These are phyloP conservation scores for Hyles euphorbiae DNA, from an alignment of 1,140 invertebrate genomes.

Conservation along the genomic window DNA sequence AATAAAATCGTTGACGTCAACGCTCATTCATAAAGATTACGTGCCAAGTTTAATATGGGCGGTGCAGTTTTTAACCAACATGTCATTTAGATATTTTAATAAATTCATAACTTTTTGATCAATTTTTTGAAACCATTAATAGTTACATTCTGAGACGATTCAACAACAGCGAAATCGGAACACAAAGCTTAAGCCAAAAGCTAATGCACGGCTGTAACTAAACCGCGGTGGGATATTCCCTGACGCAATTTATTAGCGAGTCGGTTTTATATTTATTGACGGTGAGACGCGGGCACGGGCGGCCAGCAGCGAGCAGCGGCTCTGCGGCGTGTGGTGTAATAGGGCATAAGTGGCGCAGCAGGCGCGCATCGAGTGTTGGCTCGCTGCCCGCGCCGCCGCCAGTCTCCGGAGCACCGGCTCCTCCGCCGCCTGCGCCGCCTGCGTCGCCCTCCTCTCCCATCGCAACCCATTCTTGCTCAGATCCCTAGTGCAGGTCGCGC, in stretches of 20 bases:
- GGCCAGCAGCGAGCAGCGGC: constrained; percentile 21
- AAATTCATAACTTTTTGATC: no score
- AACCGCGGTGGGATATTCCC: constrained; percentile 12
- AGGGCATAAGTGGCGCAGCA: constrained; percentile 56
- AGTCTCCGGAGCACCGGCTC: constrained; percentile 57
- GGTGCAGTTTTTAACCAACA: no score
- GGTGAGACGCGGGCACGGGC: constrained; percentile 26
- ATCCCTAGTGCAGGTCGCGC: not conserved
- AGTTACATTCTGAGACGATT: not conserved
- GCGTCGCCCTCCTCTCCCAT: constrained; percentile 12
- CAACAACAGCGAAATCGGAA: not conserved
- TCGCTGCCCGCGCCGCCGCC: constrained; percentile 53
- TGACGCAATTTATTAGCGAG: constrained; percentile 31
- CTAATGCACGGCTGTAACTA: no score
- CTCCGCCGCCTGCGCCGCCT: constrained; percentile 51
- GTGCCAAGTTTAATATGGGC: no score
- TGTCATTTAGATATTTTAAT: no score
- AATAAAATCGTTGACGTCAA: constrained; percentile 36
- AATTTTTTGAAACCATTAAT: not conserved
- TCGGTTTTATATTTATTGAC: constrained; percentile 60
- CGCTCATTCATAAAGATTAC: constrained; percentile 46
- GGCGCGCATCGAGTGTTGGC: constrained; percentile 47
- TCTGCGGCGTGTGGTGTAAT: constrained; percentile 47
- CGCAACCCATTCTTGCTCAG: not conserved
- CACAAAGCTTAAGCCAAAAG: no score